phyloP scores from a whole-genome alignment of 2,797 vertebrate genomes.

The Dendrocincla fuliginosa region DNA sequence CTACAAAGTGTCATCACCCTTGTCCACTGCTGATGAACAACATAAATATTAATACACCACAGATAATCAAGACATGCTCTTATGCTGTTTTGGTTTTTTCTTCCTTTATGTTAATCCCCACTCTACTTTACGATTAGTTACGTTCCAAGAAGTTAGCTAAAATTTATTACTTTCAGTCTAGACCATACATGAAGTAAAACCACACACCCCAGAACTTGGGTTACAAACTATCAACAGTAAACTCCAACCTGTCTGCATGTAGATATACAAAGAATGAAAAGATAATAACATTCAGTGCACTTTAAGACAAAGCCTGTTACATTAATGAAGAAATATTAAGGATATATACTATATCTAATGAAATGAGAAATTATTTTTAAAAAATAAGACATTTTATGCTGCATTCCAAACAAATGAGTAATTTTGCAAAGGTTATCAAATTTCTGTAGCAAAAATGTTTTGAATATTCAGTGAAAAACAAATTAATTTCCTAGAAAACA shows the following conservation, averaged over 20 bases:
- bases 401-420: background rate
- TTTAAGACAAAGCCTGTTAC: background rate
- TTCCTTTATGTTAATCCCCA: background rate
- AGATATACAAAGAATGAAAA: background rate
- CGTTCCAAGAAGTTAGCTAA: background rate
- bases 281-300: background rate
- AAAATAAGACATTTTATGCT: background rate
- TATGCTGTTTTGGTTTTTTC: background rate
- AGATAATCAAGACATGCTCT: background rate
- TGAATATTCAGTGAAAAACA: background rate
- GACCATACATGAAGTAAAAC: constrained; percentile 2
- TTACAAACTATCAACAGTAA: constrained; percentile 40
- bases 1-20: background rate
- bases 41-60: background rate
- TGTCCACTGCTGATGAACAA: background rate
- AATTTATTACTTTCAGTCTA: constrained; percentile 10
- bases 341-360: background rate
- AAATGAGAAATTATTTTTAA: background rate
- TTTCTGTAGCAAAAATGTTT: background rate
- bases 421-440: background rate
- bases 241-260: background rate
- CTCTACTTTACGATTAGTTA: background rate
- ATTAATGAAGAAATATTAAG: background rate
- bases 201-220: background rate
- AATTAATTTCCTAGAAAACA: background rate